Evolutionary conservation across 2,888 invertebrate genomes (phyloP), one percentile per base, ranked within the genome.

Genomic region (Lathronympha strigana): DNA sequence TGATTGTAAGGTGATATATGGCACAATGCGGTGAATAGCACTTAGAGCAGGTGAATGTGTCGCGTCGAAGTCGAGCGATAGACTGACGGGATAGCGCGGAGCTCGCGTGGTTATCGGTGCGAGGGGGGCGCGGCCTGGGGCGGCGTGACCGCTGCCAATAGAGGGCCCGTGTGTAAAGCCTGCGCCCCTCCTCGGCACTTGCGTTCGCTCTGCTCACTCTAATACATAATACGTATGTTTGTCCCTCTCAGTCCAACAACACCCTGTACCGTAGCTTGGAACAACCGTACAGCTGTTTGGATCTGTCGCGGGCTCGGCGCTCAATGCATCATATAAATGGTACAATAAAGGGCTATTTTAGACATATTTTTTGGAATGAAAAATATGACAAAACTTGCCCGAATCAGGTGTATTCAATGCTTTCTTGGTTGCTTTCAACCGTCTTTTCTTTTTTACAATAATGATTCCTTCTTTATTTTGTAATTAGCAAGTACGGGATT

Each of bases 31-130:
- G 80, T 85, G 81, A 87, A 82, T 80, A 81, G 81, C 85, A 83
- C 86, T 76, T 79, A 76, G 77, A 81, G 73, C 68, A 81, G 75
- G 76, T 77, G 89, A 88, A 87, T 87, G 81, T 87, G 77, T 86
- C 92, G 86, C 90, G 84, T 86, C 88, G 88, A 77, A 80, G 87
- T 82, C 91, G 84, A 76, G 80, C 90, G 90, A 80, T 83, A 82
- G 88, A 92, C 92, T 91, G 91, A 80, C 82, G 83, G 81, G 74
- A 73, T 69, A 69, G 73, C 72, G 75, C 71, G 78, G 78, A 71
- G 81, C 68, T 73, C 80, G 83, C 79, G 74, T 77, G 84, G 85
- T 81, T 78, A 76, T 83, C 78, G 82, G 74, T 63, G 75, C 69
- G 82, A 78, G 84, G 83, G 89, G 67, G 69, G 77, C 83, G 86